Base-by-base conservation (phyloP, 2,888 invertebrate genomes). In the Drosophila niveifrons region DNA sequence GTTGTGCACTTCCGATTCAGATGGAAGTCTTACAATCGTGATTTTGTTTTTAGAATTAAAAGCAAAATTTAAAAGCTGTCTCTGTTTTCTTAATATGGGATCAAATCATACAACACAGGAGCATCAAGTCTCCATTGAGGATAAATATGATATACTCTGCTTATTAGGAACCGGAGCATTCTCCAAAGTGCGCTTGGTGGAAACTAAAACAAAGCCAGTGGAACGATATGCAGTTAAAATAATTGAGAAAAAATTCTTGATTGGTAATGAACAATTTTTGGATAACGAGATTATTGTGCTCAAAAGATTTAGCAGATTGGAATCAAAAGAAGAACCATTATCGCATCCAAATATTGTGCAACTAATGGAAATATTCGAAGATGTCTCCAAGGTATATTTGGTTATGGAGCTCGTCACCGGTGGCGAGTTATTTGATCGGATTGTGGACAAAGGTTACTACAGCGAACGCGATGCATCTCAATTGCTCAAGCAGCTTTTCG, bases 261-360 rank as follows among this genome's bases (percentile, higher is more conserved):
- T 4, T 13, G 39, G 39, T 0, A 2, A 13, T 2, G 39, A 41
- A 41, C 0, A 13, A 2, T 41, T 15, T 13, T 15, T 41, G 39
- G 8, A 41, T 6, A 41, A 41, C 15, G 39, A 41, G 7, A 41
- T 41, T 13, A 1, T 8, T 8, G 9, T 41, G 15, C 39, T 41
- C 2, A 41, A 41, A 41, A 41, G 15, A 11, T 41, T 41, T 15
- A 41, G 39, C 15, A 41, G n/a, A n/a, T n/a, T n/a, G 1, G n/a
- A 36, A n/a, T n/a, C 36, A 11, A 4, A 41, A 7, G 39, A 4
- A 15, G 39, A 7, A 41, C 13, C 13, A 15, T 13, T 41, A 13
- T 13, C 8, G 15, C 39, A 41, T 15, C 39, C 39, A 13, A 41
- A 41, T 41, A 41, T 41, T 41, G 39, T 41, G 39, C 39, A 41